Evolutionary conservation across 2,113 vertebrate genomes (phyloP).

Genomic region (Coracopsis vasa): DNA sequence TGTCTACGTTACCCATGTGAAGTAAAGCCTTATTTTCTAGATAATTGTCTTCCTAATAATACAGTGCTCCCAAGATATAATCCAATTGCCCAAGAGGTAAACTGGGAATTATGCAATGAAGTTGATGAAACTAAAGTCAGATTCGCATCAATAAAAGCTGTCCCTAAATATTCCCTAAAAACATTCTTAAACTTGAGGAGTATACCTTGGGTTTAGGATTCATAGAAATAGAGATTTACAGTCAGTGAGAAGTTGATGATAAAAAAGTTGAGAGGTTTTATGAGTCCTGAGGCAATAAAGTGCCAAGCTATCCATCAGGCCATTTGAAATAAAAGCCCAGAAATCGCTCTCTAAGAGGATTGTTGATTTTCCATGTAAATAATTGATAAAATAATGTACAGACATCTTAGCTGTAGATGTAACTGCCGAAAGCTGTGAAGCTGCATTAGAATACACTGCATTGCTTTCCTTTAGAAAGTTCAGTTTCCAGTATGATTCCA

Average conservation of each 20-base stretch:
- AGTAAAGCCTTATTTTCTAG: slow-evolving; percentile 12
- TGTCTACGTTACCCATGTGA: background rate
- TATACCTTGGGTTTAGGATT: background rate
- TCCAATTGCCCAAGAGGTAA: background rate
- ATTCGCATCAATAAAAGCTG: background rate
- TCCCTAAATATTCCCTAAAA: slow-evolving; percentile 2
- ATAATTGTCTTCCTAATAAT: background rate
- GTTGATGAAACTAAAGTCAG: background rate
- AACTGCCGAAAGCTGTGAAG: slow-evolving; percentile 11
- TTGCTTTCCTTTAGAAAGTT: background rate
- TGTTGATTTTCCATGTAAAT: slow-evolving; percentile 48
- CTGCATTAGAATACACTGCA: background rate
- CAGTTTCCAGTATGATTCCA: background rate
- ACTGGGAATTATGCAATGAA: background rate
- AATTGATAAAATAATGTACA: slow-evolving; percentile 52
- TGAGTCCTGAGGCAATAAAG: slow-evolving; percentile 24
- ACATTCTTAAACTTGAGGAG: background rate
- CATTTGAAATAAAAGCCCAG: slow-evolving; percentile 41
- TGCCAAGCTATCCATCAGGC: background rate
- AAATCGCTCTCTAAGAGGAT: background rate
- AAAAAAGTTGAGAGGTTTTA: slow-evolving; percentile 6
- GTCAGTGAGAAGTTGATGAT: background rate
- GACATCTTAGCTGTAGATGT: background rate
- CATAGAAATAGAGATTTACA: background rate
- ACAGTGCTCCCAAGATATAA: background rate